These are phyloP conservation scores for Scaptomyza pallida DNA, from an alignment of 1,140 invertebrate genomes.

Conservation along the genomic window DNA sequence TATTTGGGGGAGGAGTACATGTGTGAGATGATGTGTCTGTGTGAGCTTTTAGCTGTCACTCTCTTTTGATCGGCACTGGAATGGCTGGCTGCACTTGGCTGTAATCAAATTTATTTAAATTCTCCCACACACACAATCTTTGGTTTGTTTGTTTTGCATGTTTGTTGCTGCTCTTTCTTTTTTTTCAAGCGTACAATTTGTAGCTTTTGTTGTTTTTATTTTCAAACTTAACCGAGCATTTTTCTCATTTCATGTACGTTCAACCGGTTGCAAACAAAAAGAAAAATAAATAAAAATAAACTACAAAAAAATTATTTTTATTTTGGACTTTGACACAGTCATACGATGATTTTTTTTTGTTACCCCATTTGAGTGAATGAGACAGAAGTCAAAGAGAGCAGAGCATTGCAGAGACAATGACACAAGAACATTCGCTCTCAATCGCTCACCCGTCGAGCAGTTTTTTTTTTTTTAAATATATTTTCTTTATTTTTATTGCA, in stretches of 20 bases:
- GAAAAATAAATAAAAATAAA: constrained; percentile 20
- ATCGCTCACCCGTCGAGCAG: constrained; percentile 6
- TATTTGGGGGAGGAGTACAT: background rate
- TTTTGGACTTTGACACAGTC: constrained; percentile 81
- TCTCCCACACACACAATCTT: constrained; percentile 60
- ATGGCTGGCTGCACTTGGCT: constrained; percentile 29
- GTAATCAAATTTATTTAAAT: constrained; percentile 68
- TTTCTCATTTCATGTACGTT: constrained; percentile 58
- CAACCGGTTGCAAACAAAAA: constrained; percentile 41
- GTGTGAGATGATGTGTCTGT: background rate
- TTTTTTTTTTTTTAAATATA: constrained; percentile 8
- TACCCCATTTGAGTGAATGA: constrained; percentile 60
- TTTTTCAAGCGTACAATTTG: constrained; percentile 58
- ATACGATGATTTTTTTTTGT: constrained; percentile 77
- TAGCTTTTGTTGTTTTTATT: constrained; percentile 24
- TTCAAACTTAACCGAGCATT: constrained; percentile 59
- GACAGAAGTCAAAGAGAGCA: constrained; percentile 10
- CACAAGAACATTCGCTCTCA: constrained; percentile 23
- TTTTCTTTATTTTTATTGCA: no score
- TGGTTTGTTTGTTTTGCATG: constrained; percentile 62
- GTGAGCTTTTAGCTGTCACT: background rate
- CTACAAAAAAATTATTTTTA: constrained; percentile 72
- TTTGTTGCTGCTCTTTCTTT: constrained; percentile 56
- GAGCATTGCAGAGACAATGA: constrained; percentile 16
- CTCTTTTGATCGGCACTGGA: background rate